These are phyloP conservation scores for Octodonta nipae DNA, from an alignment of 2,888 invertebrate genomes.

Conservation along the genomic window DNA sequence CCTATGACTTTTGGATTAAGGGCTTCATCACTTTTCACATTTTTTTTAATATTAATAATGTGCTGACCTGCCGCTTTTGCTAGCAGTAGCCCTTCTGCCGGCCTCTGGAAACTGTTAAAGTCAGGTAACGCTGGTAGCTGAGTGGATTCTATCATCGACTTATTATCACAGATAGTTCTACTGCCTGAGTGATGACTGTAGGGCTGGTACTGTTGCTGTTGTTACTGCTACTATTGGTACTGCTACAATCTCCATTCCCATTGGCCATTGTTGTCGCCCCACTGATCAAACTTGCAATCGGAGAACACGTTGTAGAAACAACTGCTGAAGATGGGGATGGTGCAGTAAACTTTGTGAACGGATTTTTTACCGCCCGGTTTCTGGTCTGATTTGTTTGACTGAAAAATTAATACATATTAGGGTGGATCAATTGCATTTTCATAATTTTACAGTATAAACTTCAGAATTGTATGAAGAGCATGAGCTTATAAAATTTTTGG, in stretches of 20 bases:
- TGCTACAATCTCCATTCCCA: conserved; percentile 11
- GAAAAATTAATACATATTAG: conserved; percentile 7
- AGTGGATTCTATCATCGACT: conserved; percentile 17
- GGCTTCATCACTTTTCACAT: too few species aligned
- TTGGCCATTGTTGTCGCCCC: too few species aligned
- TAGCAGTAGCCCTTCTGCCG: conserved; percentile 15
- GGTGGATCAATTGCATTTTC: too few species aligned
- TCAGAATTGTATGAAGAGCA: too few species aligned
- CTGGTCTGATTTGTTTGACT: conserved; percentile 23
- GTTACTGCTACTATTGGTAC: conserved; percentile 31
- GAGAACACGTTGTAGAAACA: conserved; percentile 7
- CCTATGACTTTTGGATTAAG: too few species aligned
- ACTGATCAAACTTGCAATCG: conserved; percentile 9
- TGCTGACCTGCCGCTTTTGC: too few species aligned
- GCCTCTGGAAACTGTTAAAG: conserved; percentile 36
- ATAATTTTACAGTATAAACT: too few species aligned
- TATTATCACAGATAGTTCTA: conserved; percentile 34
- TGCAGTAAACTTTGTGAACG: conserved; percentile 30
- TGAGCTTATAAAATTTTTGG: too few species aligned
- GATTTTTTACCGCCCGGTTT: conserved; percentile 21
- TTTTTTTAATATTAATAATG: too few species aligned
- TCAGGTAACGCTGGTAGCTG: conserved; percentile 34
- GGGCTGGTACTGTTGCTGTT: conserved; percentile 25
- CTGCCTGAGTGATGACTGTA: conserved; percentile 17
- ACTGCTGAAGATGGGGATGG: conserved; percentile 8